phyloP scores from a whole-genome alignment of 1,140 invertebrate species.

The Diuraphis noxia region DNA sequence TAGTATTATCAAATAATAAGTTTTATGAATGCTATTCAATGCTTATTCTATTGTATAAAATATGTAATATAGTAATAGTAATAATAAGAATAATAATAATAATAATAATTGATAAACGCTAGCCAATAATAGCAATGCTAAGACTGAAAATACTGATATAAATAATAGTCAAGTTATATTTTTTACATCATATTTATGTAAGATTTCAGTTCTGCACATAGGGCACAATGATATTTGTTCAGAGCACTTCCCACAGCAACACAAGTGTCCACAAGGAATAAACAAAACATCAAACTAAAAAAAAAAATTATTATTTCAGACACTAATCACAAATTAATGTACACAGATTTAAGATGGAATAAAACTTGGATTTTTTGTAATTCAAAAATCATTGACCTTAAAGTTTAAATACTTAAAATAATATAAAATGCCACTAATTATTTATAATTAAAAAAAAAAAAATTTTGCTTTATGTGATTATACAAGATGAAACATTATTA shows the following conservation, averaged over 20 bases:
- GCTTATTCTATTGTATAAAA: not conserved
- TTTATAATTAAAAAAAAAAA: too few relatives aligned
- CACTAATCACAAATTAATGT: not conserved
- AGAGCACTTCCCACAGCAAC: constrained; percentile 44
- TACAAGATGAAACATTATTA: too few relatives aligned
- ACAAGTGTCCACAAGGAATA: constrained; percentile 47
- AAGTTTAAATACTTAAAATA: too few relatives aligned
- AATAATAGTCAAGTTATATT: constrained; percentile 22
- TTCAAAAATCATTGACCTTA: too few relatives aligned
- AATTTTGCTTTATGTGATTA: too few relatives aligned
- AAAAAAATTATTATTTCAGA: not conserved
- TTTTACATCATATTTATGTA: constrained; percentile 25
- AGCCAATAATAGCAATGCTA: not conserved
- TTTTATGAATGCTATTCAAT: not conserved
- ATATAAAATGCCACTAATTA: too few relatives aligned
- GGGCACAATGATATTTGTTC: constrained; percentile 29
- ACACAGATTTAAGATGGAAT: not conserved
- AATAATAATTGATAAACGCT: not conserved
- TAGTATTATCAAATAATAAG: not conserved
- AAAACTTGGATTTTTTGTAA: not conserved
- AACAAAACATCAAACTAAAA: constrained; percentile 45
- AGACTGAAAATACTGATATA: not conserved
- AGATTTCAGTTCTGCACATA: constrained; percentile 37
- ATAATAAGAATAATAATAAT: too few relatives aligned
- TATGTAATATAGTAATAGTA: not conserved